Evolutionary conservation across 2,797 vertebrate genomes (phyloP), one percentile per base, ranked within the genome.

Genomic region (Rhynchotus rufescens): DNA sequence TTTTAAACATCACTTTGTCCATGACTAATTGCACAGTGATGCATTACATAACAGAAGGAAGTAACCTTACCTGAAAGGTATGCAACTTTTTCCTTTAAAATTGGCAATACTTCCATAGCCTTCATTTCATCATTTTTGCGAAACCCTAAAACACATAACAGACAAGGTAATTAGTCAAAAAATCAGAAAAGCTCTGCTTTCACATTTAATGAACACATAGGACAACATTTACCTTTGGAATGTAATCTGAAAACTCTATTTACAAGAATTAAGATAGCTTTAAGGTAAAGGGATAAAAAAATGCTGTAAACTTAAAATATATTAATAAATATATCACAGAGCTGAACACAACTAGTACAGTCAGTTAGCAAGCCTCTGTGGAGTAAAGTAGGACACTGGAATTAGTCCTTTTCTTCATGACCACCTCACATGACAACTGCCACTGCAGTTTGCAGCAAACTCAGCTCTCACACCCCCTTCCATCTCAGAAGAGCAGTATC

Each of bases 31-130:
- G 4, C 20, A 78, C 4, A 79, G 10, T 1, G 69, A 52, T 3
- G 13, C 4, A 68, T 73, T 80, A 32, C 30, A 73, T 51, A 54
- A 49, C 15, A 81, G 69, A 95, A 76, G 25, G 86, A 90, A 88
- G 72, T 23, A 87, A 91, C 57, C 72, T 88, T 97, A 99, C 99
- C 99, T 98, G 99, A 99, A 96, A 99, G 98, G 95, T 99, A 99
- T 86, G 99, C 99, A 95, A 99, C 99, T 98, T 99, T 99, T 97
- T 99, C 99, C 97, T 99, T 99, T 96, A 99, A 98, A 97, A 99
- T 99, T 89, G 99, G 99, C 92, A 99, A 97, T 75, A 99, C 99
- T 97, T 99, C 99, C 98, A 99, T 99, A 61, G 99, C 99, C 97
- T 99, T 99, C 98, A 99, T 99, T 96, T 99, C 99, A 98, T 99